These are phyloP conservation scores for Pocillopora meandrina DNA, from an alignment of 92 coral and sea anemone species.

Conservation along the genomic window DNA sequence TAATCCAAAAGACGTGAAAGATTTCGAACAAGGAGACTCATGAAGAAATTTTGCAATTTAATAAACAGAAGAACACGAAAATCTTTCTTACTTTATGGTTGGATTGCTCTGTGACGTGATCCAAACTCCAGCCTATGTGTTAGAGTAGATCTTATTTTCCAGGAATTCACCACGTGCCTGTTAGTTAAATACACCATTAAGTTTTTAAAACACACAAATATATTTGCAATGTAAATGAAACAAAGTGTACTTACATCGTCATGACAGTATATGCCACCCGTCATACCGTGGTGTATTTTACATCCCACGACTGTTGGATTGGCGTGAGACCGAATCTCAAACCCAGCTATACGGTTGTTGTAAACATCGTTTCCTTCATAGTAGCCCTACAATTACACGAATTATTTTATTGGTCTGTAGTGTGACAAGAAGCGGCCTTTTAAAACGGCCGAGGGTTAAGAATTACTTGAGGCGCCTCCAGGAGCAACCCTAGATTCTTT, in stretches of 20 bases:
- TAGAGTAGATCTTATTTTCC: conserved; percentile 89
- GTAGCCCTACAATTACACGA: conserved; percentile 64
- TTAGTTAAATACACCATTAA: neutral
- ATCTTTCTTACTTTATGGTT: conserved; percentile 80
- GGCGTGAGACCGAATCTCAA: conserved; percentile 92
- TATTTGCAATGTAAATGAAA: neutral
- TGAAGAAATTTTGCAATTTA: no score
- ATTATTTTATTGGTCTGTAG: no score
- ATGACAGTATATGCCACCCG: conserved; percentile 98
- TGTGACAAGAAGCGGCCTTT: no score
- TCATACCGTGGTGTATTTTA: conserved; percentile 83
- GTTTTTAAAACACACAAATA: no score
- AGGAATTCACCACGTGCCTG: conserved; percentile 98
- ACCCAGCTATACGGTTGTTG: conserved; percentile 96
- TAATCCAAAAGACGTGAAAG: no score
- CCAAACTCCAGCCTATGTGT: conserved; percentile 97
- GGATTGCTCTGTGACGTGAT: conserved; percentile 96
- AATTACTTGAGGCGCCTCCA: no score
- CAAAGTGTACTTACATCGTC: conserved; percentile 78
- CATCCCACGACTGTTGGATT: conserved; percentile 94
- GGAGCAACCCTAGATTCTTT: no score
- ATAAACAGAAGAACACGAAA: neutral
- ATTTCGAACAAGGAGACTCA: no score
- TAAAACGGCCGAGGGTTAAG: no score
- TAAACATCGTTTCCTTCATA: conserved; percentile 89